Percentiles rank a stretch among this genome's conserved stretches.
These are phyloP conservation scores for Noctua janthina DNA, from an alignment of 2,888 invertebrate species.

Conservation along the genomic window DNA sequence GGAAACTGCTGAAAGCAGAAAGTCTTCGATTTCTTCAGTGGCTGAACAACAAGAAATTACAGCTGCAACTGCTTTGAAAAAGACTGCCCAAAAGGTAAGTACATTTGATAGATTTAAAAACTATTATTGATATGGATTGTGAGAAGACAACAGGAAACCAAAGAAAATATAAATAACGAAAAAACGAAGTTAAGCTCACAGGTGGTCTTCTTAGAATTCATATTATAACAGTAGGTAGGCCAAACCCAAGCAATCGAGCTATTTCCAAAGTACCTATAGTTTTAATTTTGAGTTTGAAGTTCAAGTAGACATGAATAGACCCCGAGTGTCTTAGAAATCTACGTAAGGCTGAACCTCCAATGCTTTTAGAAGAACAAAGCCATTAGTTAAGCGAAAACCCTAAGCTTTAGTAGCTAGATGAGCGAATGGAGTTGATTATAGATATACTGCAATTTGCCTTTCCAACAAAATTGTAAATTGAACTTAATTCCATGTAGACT, in stretches of 20 bases:
- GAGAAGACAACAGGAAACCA: conserved; percentile 9
- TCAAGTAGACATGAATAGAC: conserved; percentile 41
- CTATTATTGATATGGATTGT: conserved; percentile 4
- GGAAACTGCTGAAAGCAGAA: conserved; percentile 87
- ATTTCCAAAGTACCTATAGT: conserved; percentile 27
- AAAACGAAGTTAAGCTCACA: background rate
- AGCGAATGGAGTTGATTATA: conserved; percentile 37
- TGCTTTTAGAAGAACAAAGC: conserved; percentile 55
- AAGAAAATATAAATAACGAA: background rate
- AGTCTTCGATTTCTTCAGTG: conserved; percentile 84
- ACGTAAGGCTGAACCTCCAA: conserved; percentile 41
- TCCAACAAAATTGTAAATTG: conserved; percentile 6
- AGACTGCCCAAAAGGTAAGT: conserved; percentile 83
- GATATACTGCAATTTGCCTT: conserved; percentile 7
- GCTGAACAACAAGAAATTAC: conserved; percentile 84
- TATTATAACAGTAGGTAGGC: conserved; percentile 37
- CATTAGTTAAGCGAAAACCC: conserved; percentile 21
- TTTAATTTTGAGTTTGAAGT: conserved; percentile 37
- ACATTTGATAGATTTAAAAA: background rate
- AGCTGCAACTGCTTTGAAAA: conserved; percentile 75
- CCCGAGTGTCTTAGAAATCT: conserved; percentile 45
- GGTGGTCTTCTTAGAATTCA: conserved; percentile 32
- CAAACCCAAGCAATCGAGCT: conserved; percentile 55
- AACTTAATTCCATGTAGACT: conserved; percentile 26
- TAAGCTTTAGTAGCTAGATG: conserved; percentile 60